Evolutionary conservation across 2,888 invertebrate genomes (phyloP), one percentile per base, ranked within the genome.

Genomic region (Anticlea derivata): DNA sequence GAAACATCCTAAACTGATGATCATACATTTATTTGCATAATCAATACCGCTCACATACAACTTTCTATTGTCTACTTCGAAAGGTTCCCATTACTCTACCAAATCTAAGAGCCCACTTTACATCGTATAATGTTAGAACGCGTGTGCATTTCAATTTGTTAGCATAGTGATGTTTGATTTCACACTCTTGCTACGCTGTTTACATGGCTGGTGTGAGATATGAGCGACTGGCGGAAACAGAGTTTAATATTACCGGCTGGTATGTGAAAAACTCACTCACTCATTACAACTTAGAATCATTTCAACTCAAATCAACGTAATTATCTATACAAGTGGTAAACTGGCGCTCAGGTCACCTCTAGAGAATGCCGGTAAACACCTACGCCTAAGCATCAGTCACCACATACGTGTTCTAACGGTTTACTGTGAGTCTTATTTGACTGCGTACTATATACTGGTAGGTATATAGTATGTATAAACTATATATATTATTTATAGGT

Each of bases 121-220:
- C n/a, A 22, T 6, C 6, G 34, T 33, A 34, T 29, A 22, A 23
- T 47, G 47, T 52, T 29, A 10, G 11, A 6, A 30, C 43, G 50
- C 45, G 54, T 58, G 61, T 62, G 64, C 63, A 70, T 74, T 75
- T 76, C 70, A 70, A 75, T 69, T 69, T 74, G 69, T 73, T 71
- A 61, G 66, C 60, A 61, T 45, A 65, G 58, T 63, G 50, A 67
- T 68, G 61, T 68, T 71, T 70, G 73, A 76, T 74, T 77, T 74
- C 69, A 75, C 73, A 73, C 68, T 69, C 63, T 65, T 63, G 65
- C 64, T 56, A 58, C 54, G 62, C 41, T 61, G 56, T 61, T 59
- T 65, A 60, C 27, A 29, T 23, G 34, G 27, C 7, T 50, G 63
- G 64, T 38, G 1, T 11, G 68, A 63, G 47, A 46, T 22, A 63